phyloP scores from a whole-genome alignment of 2,113 vertebrate genomes.

The Panthera leo region DNA sequence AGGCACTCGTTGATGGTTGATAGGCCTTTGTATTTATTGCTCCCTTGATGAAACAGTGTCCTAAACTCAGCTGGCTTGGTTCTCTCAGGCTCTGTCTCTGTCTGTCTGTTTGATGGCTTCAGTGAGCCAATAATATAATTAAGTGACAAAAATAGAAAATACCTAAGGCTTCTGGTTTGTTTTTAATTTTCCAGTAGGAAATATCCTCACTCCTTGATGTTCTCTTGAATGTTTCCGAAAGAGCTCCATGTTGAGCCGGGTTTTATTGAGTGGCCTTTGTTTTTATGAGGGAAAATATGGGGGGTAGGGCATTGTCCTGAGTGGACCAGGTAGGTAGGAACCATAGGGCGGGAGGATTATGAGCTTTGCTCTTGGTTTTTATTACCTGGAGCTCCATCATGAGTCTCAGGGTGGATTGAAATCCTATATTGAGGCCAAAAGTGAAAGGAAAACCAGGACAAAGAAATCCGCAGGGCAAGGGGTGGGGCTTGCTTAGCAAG shows the following conservation, averaged over 20 bases:
- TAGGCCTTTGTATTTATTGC: neutral
- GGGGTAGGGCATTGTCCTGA: slow-evolving; percentile 33
- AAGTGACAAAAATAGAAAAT: slow-evolving; percentile 51
- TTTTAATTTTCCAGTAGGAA: slow-evolving; percentile 82
- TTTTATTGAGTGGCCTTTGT: slow-evolving; percentile 75
- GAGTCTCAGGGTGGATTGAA: slow-evolving; percentile 77
- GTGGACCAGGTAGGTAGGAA: slow-evolving; percentile 33
- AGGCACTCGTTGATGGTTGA: neutral
- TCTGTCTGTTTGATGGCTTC: neutral
- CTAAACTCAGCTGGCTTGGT: neutral
- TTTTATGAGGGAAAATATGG: slow-evolving; percentile 65
- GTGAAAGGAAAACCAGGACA: slow-evolving; percentile 81
- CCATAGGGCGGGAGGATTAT: slow-evolving; percentile 10
- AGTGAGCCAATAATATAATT: slow-evolving; percentile 60
- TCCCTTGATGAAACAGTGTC: neutral
- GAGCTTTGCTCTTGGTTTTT: slow-evolving; percentile 14
- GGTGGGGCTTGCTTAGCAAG: slow-evolving; percentile 70
- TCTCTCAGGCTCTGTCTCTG: neutral
- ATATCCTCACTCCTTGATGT: slow-evolving; percentile 70
- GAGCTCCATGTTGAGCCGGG: slow-evolving; percentile 65
- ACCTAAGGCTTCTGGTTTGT: slow-evolving; percentile 72
- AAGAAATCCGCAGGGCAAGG: slow-evolving; percentile 70
- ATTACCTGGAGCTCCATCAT: slow-evolving; percentile 53
- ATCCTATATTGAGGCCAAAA: slow-evolving; percentile 75
- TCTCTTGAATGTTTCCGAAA: slow-evolving; percentile 72